Evolutionary conservation across 1,140 invertebrate species (phyloP).

Genomic region (Drosophila albomicans): DNA sequence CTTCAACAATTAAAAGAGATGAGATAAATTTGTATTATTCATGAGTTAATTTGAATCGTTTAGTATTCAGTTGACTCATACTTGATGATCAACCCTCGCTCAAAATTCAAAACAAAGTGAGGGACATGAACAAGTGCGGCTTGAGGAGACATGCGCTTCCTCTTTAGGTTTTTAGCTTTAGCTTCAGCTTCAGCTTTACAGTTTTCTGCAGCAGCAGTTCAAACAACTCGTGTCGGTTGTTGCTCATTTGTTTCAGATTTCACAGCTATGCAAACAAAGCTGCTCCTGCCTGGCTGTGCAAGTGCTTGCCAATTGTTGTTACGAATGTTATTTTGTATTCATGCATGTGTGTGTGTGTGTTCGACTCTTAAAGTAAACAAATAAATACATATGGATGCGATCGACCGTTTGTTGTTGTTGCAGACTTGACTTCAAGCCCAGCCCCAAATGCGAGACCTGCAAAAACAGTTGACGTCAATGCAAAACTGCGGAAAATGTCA

Average conservation of each 20-base stretch:
- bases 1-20: background rate
- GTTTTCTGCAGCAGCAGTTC: conserved; percentile 36
- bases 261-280: conserved; percentile 76
- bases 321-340: conserved; percentile 25
- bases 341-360: background rate
- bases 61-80: background rate
- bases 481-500: conserved; percentile 19
- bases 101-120: conserved; percentile 2
- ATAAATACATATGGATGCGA: conserved; percentile 53
- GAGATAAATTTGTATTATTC: background rate
- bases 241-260: conserved; percentile 46
- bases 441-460: conserved; percentile 46
- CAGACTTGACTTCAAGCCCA: conserved; percentile 9
- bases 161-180: conserved; percentile 44
- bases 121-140: conserved; percentile 64
- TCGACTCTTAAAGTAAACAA: conserved; percentile 61
- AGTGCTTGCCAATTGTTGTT: conserved; percentile 60
- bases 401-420: conserved; percentile 6
- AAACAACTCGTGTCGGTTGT: conserved; percentile 44
- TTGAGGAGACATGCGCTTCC: conserved; percentile 79
- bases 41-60: background rate
- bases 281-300: conserved; percentile 57
- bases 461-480: conserved; percentile 68
- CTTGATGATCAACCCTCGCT: conserved; percentile 21
- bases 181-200: conserved; percentile 51